phyloP scores from a whole-genome alignment of 2,113 vertebrate species.

The Orientallactaga bullata region DNA sequence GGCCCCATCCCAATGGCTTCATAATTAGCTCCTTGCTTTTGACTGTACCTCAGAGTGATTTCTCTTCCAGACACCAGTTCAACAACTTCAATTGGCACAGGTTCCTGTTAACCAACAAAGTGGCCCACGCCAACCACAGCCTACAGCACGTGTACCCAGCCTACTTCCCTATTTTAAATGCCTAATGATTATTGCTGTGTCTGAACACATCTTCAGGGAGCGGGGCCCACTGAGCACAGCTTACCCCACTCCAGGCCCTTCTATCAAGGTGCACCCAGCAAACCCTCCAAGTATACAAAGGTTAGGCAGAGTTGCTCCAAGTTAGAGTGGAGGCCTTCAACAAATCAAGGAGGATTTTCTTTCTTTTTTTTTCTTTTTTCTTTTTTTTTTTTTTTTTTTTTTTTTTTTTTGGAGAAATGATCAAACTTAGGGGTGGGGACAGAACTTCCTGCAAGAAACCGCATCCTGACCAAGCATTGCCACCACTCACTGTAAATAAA shows the following conservation, averaged over 20 bases:
- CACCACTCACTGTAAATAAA: constrained; percentile 99
- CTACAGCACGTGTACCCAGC: constrained; percentile 44
- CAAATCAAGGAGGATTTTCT: constrained; percentile 84
- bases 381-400: constrained; percentile 68
- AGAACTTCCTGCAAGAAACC: constrained; percentile 99
- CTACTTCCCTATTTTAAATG: constrained; percentile 75
- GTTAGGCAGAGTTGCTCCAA: constrained; percentile 88
- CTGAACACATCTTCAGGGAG: constrained; percentile 81
- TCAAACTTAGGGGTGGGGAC: constrained; percentile 91
- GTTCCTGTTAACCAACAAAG: constrained; percentile 63
- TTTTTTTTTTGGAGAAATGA: constrained; percentile 87
- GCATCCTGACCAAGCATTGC: constrained; percentile 98
- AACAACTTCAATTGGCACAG: constrained; percentile 44
- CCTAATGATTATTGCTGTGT: constrained; percentile 73
- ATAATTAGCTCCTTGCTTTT: neutral
- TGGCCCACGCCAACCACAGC: constrained; percentile 55
- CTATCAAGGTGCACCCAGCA: constrained; percentile 79
- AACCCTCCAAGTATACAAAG: constrained; percentile 87
- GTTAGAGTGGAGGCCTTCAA: constrained; percentile 84
- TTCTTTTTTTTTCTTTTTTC: constrained; percentile 77
- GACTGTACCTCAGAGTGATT: neutral
- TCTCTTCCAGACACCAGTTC: constrained; percentile 12
- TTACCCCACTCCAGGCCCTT: constrained; percentile 86
- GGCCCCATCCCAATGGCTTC: neutral
- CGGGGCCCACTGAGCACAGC: constrained; percentile 82